Evolutionary conservation across 2,888 invertebrate species (phyloP), one percentile per base, ranked within the genome.

Genomic region (Neocrepidodera transversa): DNA sequence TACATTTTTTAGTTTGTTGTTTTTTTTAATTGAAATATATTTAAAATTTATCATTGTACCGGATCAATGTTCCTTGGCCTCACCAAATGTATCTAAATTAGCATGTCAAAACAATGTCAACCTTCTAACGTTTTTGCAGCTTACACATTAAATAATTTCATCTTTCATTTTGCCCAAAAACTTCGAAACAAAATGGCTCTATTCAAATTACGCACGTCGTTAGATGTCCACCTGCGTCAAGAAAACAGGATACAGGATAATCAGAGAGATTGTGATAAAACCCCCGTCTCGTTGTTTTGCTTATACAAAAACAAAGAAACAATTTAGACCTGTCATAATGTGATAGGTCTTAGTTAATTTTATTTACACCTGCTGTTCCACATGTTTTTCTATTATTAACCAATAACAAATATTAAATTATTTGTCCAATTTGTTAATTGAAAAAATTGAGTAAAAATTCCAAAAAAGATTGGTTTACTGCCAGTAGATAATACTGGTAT

Each of bases 211-310:
- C 13, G 45, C 45, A 26, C 45, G 45, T 45, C 45, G 32, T 35
- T 48, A 20, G 20, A 48, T 32, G 48, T 48, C 48, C 48, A 48
- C 48, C 48, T 48, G 48, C 20, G 48, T 48, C 48, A 32, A 48
- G 35, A 11, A 42, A 40, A 40, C 40, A 18, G 40, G 40, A 40
- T 18, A 45, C 30, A 18, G 13, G 11, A 18, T 48, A 48, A 32
- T 18, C 11, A 13, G 13, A 16, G 45, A 23, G 13, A 7, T 18
- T 7, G 20, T 20, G 42, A 42, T 18, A 23, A 42, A 42, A 42
- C n/a, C 18, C 42, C 20, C 11, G 20, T 23, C 18, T 23, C 42
- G n/a, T 11, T 16, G 40, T 20, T 20, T 18, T 42, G 42, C 11
- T 8, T 8, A 18, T 18, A 8, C 42, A 42, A 42, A 42, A 42